Base-by-base conservation (phyloP, 1,140 invertebrate species). In the Zaprionus kolodkinae region DNA sequence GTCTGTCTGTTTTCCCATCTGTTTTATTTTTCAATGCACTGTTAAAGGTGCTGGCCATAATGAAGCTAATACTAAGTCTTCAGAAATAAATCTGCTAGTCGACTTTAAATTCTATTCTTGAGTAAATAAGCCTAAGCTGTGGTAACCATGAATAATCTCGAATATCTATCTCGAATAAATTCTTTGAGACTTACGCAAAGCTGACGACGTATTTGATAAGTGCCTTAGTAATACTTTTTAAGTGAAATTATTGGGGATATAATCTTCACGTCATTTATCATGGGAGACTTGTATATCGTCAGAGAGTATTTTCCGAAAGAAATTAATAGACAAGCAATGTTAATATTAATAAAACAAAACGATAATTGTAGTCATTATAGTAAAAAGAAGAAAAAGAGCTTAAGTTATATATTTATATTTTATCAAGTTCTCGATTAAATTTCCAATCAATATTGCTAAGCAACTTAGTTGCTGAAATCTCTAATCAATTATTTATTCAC, bases 1-100 rank as follows among this genome's bases (percentile, higher is more conserved):
- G 17, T 50, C 45, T 4, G 52, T 50, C 30, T 65, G 40, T 30
- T n/a, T 65, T 72, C 4, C 35, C 38, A 40, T 52, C n/a, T 59
- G 43, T 40, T 40, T 13, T 21, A 36, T 3, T 61, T 54, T 45
- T 3, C 15, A 27, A 54, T 27, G 50, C 61, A 57, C 38, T 57
- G 60, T 48, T 21, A 36, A 35, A 54, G 61, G 25, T 15, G 25
- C 3, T 6, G 6, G 4, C 0, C 38, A 43, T 10, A 27, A 21
- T 21, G 1, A 21, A 21, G 21, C 21, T 21, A 21, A 21, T 21
- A 21, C 21, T 21, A 21, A 2, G n/a, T n/a, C n/a, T n/a, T n/a
- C n/a, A 45, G n/a, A 48, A 61, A 48, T 61, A 12, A 30, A 13
- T 12, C 5, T 62, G 40, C 10, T 4, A 12, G 13, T 33, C 27